Percentiles rank a stretch among this genome's conserved stretches.
phyloP scores from a whole-genome alignment of 1,140 invertebrate species.

The Zaprionus tsacasi region DNA sequence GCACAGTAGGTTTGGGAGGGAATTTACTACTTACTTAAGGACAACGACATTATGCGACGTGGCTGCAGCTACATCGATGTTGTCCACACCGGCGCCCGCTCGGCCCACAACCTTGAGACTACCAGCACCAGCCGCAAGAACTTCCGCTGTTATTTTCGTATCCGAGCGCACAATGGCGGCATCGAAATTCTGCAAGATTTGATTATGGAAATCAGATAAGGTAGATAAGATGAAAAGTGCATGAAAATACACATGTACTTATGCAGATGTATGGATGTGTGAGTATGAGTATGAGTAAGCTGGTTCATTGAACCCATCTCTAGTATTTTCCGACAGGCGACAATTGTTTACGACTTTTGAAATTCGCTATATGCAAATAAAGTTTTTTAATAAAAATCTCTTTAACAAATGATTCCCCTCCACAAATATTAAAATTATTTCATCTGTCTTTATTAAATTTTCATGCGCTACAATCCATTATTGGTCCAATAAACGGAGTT shows the following conservation, averaged over 20 bases:
- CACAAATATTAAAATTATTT: too few species aligned
- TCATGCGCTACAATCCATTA: too few species aligned
- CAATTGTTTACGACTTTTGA: neutral
- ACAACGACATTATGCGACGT: conserved; percentile 94
- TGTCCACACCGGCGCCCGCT: conserved; percentile 98
- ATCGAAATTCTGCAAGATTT: conserved; percentile 90
- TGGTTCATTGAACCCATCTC: neutral
- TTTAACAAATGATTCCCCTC: too few species aligned
- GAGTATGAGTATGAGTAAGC: neutral
- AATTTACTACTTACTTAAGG: conserved; percentile 92
- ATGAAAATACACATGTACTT: neutral
- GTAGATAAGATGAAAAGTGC: conserved; percentile 14
- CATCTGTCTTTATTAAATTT: too few species aligned
- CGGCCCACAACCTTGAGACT: conserved; percentile 95
- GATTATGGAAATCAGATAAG: conserved; percentile 32
- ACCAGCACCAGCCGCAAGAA: conserved; percentile 90
- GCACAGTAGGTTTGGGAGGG: neutral
- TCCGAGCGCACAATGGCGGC: conserved; percentile 97
- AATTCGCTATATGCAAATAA: neutral
- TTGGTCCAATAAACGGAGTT: neutral
- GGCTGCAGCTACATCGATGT: conserved; percentile 96
- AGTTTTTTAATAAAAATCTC: too few species aligned
- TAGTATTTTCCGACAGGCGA: neutral
- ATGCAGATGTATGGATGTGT: neutral
- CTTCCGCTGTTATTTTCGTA: conserved; percentile 97